Evolutionary conservation across 2,797 vertebrate genomes (phyloP).

Genomic region (Pelodytes ibericus): DNA sequence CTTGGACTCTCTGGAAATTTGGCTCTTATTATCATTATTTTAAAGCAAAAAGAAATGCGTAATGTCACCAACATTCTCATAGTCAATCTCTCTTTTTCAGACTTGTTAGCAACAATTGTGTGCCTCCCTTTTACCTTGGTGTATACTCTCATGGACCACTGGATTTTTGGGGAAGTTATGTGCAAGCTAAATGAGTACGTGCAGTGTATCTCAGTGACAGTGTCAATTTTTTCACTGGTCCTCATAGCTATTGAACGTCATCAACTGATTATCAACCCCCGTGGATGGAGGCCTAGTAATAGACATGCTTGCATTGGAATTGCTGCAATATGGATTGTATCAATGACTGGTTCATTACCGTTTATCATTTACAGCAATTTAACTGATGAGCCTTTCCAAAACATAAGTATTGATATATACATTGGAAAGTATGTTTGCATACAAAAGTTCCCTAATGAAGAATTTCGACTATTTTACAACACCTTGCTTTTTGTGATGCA

Average conservation of each 20-base stretch:
- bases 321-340: constrained; percentile 79
- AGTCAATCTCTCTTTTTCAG: constrained; percentile 85
- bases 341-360: constrained; percentile 77
- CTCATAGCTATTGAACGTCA: constrained; percentile 84
- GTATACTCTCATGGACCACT: constrained; percentile 87
- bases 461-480: constrained; percentile 79
- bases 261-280: constrained; percentile 84
- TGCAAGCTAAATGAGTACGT: constrained; percentile 84
- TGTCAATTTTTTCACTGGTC: constrained; percentile 85
- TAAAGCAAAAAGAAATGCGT: constrained; percentile 83
- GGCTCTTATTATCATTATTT: constrained; percentile 80
- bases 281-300: constrained; percentile 82
- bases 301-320: constrained; percentile 82
- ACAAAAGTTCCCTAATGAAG: constrained; percentile 78
- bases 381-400: constrained; percentile 79
- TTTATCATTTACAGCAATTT: constrained; percentile 79
- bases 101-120: constrained; percentile 81
- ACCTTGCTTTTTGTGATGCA: constrained; percentile 81
- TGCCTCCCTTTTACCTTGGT: constrained; percentile 87
- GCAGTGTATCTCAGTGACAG: constrained; percentile 82
- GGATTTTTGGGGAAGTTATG: constrained; percentile 85
- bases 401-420: constrained; percentile 76
- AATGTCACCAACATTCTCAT: constrained; percentile 88
- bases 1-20: constrained; percentile 82
- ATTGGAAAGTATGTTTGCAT: constrained; percentile 82